Evolutionary conservation across 2,888 invertebrate species (phyloP), one percentile per base, ranked within the genome.

Genomic region (Drymonia ruficornis): DNA sequence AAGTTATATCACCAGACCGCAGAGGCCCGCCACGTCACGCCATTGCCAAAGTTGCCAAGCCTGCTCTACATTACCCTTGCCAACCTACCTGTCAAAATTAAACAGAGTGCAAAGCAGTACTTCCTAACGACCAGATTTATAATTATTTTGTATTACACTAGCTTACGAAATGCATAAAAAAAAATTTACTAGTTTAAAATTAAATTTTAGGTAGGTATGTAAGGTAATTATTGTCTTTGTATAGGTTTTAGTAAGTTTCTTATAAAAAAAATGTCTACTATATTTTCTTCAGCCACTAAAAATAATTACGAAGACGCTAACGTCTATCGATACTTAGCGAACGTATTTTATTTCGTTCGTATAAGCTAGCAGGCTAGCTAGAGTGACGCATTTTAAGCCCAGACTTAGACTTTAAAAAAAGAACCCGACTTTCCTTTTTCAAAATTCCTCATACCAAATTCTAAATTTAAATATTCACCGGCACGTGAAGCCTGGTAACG

Each of bases 1-100:
- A 74, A 74, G 71, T 73, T 76, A 69, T 61, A 78, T 63, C 63
- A 55, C 49, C 59, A 64, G 64, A 69, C 73, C 71, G 60, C 70
- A 70, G 73, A n/a, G 29, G 60, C 68, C 66, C 63, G 64, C 65
- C 61, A 31, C 70, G 70, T 76, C 79, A 78, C 76, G 79, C 76
- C 49, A 78, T 70, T 64, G 56, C 64, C 56, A 57, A 76, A 73
- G 67, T 66, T 71, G 49, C 68, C 66, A 46, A 11, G 5, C 15
- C 15, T 3, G 77, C 72, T 68, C 67, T 71, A 72, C 56, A 54
- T 74, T 79, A 78, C 74, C 63, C 72, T 78, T 74, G 67, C 63
- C 44, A 1, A 19, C 42, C 19, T 11, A 19, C 18, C 19, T 19
- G 36, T 52, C 44, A 28, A 15, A 13, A 45, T 36, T 45, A 23